Conservation (phyloP, 2,797 vertebrate genomes). For the Enteromius mattozi region DNA sequence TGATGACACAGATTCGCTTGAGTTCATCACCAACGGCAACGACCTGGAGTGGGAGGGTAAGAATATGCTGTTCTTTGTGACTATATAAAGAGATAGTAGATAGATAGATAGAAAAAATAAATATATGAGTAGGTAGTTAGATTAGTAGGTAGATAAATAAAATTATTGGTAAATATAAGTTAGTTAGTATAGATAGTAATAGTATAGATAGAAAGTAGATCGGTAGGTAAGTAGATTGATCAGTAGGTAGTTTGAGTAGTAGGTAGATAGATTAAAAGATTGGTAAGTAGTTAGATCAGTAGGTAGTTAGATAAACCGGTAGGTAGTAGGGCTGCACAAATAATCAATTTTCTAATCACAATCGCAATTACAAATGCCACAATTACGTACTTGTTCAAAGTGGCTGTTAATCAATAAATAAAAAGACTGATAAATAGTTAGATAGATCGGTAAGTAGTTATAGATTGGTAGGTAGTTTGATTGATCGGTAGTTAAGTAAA, state of each 20-base stretch:
- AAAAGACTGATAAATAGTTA: neutral
- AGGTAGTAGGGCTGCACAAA: neutral
- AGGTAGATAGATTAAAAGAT: neutral
- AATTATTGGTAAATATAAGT: neutral
- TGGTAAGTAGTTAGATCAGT: neutral
- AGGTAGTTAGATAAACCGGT: neutral
- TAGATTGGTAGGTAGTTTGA: neutral
- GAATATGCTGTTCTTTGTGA: neutral
- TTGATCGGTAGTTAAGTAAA: neutral
- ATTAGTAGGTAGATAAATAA: neutral
- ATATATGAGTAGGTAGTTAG: neutral
- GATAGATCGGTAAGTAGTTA: neutral
- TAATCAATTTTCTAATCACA: too few relatives aligned
- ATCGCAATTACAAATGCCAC: too few relatives aligned
- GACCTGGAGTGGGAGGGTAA: conserved; percentile 98
- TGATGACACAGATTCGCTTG: conserved; percentile 94
- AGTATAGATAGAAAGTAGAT: too few relatives aligned
- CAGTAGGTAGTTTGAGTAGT: neutral
- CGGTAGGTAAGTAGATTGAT: neutral
- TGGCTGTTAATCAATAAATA: too few relatives aligned
- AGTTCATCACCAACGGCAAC: conserved; percentile 92
- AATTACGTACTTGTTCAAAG: too few relatives aligned
- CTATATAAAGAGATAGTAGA: neutral
- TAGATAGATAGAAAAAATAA: neutral
- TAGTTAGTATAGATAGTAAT: too few relatives aligned